A percentile compares a stretch with the other conserved stretches of the same genome.
These are phyloP conservation scores for Spilosoma lubricipeda DNA, from an alignment of 2,888 invertebrate species.

Conservation along the genomic window DNA sequence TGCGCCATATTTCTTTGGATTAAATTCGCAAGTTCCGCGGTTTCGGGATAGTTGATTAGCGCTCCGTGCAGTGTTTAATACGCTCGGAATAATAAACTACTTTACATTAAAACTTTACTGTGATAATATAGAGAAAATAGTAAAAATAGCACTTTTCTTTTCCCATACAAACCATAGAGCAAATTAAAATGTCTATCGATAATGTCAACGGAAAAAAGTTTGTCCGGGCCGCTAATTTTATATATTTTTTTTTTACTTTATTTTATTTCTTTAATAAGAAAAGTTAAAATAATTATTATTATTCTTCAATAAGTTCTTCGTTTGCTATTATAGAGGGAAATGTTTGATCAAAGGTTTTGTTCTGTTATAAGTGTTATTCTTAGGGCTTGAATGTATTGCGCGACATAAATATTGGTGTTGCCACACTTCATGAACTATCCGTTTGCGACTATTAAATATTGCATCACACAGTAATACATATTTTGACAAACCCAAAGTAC, in stretches of 20 bases:
- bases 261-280: background rate
- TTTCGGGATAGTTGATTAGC: slow-evolving; percentile 46
- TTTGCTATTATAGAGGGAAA: background rate
- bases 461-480: background rate
- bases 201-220: too few species aligned
- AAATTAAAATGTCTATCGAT: too few species aligned
- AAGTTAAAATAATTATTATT: too few species aligned
- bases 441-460: too few species aligned
- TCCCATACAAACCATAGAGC: too few species aligned
- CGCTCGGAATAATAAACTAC: slow-evolving; percentile 36
- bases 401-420: background rate
- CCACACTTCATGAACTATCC: background rate
- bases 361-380: background rate
- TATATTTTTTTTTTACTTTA: background rate
- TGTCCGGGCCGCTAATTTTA: background rate
- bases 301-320: too few species aligned
- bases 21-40: slow-evolving; percentile 42
- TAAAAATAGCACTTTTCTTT: too few species aligned
- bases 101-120: slow-evolving; percentile 26
- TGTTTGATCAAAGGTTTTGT: background rate
- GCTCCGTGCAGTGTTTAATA: slow-evolving; percentile 28
- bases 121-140: background rate
- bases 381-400: background rate
- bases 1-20: slow-evolving; percentile 45
- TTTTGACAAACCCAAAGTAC: background rate